Evolutionary conservation across 2,797 vertebrate species (phyloP).

Genomic region (Alectoris magna): DNA sequence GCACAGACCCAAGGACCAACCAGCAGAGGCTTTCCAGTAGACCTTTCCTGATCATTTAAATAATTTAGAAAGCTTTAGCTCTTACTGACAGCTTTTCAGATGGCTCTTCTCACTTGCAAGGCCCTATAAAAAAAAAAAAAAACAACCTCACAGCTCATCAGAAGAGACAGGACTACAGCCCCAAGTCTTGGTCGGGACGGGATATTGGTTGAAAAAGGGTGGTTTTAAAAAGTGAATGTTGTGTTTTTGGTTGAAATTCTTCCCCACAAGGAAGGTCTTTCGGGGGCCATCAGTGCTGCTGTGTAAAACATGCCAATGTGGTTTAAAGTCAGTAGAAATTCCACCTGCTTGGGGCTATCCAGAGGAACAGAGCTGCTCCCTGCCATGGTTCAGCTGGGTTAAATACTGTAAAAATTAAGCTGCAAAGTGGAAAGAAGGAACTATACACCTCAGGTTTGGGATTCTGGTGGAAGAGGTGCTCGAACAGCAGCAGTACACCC

Average conservation of each 20-base stretch:
- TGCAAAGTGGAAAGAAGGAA: not conserved
- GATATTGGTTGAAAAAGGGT: not conserved
- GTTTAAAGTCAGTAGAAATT: not conserved
- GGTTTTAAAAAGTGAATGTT: not conserved
- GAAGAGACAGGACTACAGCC: not conserved
- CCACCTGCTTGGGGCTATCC: not conserved
- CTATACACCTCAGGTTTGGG: not conserved
- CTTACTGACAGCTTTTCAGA: constrained; percentile 38
- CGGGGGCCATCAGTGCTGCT: not conserved
- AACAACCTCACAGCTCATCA: not conserved
- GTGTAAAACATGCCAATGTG: not conserved
- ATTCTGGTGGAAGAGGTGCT: not conserved
- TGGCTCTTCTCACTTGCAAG: not conserved
- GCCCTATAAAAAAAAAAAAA: not conserved
- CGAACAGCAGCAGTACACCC: not conserved
- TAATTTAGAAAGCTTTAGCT: constrained; percentile 65
- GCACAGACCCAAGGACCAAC: constrained; percentile 33
- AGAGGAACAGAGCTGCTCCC: not conserved
- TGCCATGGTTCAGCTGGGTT: not conserved
- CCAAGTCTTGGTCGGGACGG: not conserved
- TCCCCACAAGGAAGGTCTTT: not conserved
- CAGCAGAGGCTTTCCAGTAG: constrained; percentile 5
- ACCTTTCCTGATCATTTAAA: constrained; percentile 51
- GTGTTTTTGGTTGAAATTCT: not conserved
- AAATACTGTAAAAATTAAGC: not conserved